Evolutionary conservation across 2,113 vertebrate genomes (phyloP).

Genomic region (Xiphophorus couchianus): DNA sequence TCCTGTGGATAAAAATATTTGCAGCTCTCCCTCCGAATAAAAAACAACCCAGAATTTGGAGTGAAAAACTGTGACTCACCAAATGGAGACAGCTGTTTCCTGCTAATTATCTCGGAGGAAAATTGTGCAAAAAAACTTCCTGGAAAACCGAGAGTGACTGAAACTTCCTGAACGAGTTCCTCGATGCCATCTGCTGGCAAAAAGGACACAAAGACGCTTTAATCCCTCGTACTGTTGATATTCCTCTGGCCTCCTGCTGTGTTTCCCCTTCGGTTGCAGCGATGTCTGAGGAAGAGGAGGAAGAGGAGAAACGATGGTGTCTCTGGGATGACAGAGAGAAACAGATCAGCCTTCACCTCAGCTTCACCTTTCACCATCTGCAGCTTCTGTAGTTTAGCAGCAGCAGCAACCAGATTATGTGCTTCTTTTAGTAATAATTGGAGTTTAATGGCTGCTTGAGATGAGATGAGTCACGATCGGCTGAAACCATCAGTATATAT

Average conservation of each 20-base stretch:
- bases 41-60: neutral
- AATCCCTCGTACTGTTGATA: conserved; percentile 37
- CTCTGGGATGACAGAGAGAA: conserved; percentile 38
- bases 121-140: conserved; percentile 14
- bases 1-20: neutral
- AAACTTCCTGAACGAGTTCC: neutral
- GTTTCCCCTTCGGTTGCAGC: conserved; percentile 22
- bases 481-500: neutral
- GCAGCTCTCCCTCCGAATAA: neutral
- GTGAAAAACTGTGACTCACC: neutral
- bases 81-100: neutral
- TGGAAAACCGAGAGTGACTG: neutral
- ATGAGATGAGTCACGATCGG: neutral
- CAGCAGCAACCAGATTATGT: conserved; percentile 22
- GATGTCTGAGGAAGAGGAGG: conserved; percentile 19
- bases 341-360: conserved; percentile 34
- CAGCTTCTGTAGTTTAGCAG: conserved; percentile 8
- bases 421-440: neutral
- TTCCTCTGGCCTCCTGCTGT: conserved; percentile 38
- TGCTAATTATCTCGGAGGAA: conserved; percentile 18
- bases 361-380: conserved; percentile 40
- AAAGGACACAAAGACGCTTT: neutral
- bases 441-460: neutral
- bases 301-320: conserved; percentile 13
- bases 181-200: conserved; percentile 34